Percentiles rank a stretch among this genome's conserved stretches.
Conservation (phyloP, 2,113 vertebrate species). For the Probosciger aterrimus region DNA sequence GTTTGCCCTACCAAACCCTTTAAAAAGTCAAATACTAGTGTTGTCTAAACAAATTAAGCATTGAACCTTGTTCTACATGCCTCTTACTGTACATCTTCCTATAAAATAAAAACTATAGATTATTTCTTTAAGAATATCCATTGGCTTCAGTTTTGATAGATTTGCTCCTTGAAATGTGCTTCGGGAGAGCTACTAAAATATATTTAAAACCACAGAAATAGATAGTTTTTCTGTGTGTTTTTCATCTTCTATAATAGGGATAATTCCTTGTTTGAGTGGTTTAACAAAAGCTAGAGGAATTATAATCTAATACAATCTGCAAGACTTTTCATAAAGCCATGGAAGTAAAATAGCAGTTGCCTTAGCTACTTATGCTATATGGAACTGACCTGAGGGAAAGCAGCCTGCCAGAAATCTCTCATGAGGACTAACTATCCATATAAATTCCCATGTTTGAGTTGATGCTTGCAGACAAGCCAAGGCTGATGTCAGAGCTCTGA, state of each 20-base stretch:
- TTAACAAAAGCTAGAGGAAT: background rate
- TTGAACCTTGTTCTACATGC: background rate
- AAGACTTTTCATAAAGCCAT: background rate
- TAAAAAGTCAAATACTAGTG: background rate
- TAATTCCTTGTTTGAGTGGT: background rate
- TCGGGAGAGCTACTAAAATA: background rate
- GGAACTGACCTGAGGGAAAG: background rate
- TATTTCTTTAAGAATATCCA: background rate
- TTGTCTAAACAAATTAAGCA: background rate
- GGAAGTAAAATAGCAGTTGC: background rate
- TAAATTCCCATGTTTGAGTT: constrained; percentile 3
- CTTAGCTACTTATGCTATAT: background rate
- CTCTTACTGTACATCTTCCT: background rate
- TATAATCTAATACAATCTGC: background rate
- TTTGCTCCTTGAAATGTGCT: background rate
- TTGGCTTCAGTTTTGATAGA: background rate
- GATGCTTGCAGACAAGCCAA: constrained; percentile 38
- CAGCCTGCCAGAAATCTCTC: background rate
- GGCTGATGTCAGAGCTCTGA: constrained; percentile 35
- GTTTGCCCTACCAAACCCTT: background rate
- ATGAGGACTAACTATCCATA: background rate
- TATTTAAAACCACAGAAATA: background rate
- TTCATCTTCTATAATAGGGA: background rate
- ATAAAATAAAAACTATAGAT: background rate
- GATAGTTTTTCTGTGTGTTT: background rate